Evolutionary conservation across 2,113 vertebrate genomes (phyloP).

Genomic region (Cettia cetti): DNA sequence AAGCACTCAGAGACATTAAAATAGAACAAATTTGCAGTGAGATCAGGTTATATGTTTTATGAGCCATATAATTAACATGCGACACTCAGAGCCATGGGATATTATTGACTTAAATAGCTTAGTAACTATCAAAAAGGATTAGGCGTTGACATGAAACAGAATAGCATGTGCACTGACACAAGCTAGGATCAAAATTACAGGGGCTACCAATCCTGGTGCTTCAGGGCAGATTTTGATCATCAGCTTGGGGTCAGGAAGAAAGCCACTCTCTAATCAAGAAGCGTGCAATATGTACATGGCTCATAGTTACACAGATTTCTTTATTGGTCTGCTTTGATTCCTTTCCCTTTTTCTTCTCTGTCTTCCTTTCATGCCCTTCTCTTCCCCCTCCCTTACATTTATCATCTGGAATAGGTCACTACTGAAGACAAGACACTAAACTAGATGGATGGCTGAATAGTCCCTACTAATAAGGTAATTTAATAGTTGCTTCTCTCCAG

Average conservation of each 20-base stretch:
- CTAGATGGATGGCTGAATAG: conserved; percentile 36
- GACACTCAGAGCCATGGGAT: conserved; percentile 37
- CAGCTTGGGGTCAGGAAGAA: conserved; percentile 5
- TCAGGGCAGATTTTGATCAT: conserved; percentile 35
- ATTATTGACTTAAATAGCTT: conserved; percentile 65
- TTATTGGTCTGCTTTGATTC: neutral
- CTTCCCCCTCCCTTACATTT: neutral
- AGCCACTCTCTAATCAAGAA: neutral
- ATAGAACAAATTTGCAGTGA: conserved; percentile 39
- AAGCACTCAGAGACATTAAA: conserved; percentile 14
- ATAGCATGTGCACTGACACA: conserved; percentile 35
- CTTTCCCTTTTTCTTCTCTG: neutral
- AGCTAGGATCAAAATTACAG: conserved; percentile 51
- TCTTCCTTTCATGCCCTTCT: neutral
- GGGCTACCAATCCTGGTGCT: conserved; percentile 31
- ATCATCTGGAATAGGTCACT: conserved; percentile 41
- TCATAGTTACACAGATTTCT: neutral
- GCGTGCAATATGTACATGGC: neutral
- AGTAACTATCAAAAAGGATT: conserved; percentile 64
- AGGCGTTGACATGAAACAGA: conserved; percentile 56
- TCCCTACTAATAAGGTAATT: conserved; percentile 29
- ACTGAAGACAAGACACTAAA: conserved; percentile 46
- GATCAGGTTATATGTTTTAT: conserved; percentile 55
- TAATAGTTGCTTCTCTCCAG: conserved; percentile 45
- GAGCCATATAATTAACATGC: conserved; percentile 61